phyloP scores from a whole-genome alignment of 30 jellyfish, hydroid and myxozoan genomes.

The Aurelia coerulea region DNA sequence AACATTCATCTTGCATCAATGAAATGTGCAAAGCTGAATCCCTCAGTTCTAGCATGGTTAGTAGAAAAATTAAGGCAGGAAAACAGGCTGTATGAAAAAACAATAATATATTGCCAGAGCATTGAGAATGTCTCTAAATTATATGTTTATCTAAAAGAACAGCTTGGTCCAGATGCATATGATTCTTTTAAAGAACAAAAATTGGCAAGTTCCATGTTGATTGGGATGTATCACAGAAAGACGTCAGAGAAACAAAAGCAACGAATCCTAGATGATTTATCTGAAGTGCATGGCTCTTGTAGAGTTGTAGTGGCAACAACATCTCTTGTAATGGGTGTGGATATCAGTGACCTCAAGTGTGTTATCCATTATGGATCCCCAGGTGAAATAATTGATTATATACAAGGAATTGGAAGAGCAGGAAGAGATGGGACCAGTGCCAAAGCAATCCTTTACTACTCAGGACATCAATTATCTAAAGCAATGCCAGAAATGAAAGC shows the following conservation, averaged over 20 bases:
- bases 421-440: conserved; percentile 28
- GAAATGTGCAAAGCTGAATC: conserved; percentile 4
- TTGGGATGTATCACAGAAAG: conserved; percentile 36
- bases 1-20: conserved; percentile 4
- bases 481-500: conserved; percentile 32
- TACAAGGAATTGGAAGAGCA: conserved; percentile 44
- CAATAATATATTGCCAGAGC: conserved; percentile 35
- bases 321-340: conserved; percentile 45
- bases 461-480: conserved; percentile 18
- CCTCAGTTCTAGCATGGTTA: conserved; percentile 23
- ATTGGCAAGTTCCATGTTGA: background rate
- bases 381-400: conserved; percentile 1
- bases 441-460: background rate
- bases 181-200: background rate
- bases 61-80: conserved; percentile 8
- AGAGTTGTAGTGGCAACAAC: conserved; percentile 46
- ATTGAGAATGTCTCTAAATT: conserved; percentile 34
- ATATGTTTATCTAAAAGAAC: conserved; percentile 12
- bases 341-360: conserved; percentile 32
- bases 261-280: conserved; percentile 8
- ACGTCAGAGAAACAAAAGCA: conserved; percentile 14
- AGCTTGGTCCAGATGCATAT: conserved; percentile 19
- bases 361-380: conserved; percentile 38
- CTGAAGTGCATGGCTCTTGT: conserved; percentile 30
- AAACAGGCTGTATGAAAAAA: conserved; percentile 9